Percentiles rank a stretch among this genome's conserved stretches.
Conservation (phyloP, 2,113 vertebrate genomes). For the Notarius quadriscutis region DNA sequence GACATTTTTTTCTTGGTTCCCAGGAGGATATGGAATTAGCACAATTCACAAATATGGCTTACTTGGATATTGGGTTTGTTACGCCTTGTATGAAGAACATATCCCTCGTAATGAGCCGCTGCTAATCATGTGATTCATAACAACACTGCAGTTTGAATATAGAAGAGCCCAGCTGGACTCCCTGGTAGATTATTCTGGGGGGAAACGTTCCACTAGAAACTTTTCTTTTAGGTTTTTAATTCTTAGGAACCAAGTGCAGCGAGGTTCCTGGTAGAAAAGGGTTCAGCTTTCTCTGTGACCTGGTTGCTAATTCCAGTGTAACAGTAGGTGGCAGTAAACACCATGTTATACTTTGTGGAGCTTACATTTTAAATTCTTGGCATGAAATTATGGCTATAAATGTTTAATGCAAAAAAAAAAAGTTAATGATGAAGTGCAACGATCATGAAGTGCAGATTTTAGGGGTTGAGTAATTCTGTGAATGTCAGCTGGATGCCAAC, state of each 20-base stretch:
- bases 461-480: background rate
- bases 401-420: background rate
- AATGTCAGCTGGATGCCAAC: background rate
- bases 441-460: background rate
- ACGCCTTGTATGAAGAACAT: background rate
- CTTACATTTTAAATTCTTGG: background rate
- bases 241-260: background rate
- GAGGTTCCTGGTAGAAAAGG: background rate
- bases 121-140: background rate
- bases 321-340: constrained; percentile 28
- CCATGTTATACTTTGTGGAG: background rate
- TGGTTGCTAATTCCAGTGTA: background rate
- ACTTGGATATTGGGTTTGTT: background rate
- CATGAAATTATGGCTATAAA: background rate
- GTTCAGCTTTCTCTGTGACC: background rate
- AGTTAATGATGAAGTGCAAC: too few species aligned
- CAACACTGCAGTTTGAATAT: background rate
- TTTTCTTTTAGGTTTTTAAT: background rate
- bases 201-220: background rate
- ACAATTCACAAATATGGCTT: background rate
- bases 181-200: background rate
- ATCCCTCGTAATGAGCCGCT: too few species aligned
- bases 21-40: background rate
- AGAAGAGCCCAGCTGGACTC: background rate
- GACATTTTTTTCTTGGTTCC: too few species aligned